Conservation (phyloP, 2,797 vertebrate species). For the Chanos chanos region DNA sequence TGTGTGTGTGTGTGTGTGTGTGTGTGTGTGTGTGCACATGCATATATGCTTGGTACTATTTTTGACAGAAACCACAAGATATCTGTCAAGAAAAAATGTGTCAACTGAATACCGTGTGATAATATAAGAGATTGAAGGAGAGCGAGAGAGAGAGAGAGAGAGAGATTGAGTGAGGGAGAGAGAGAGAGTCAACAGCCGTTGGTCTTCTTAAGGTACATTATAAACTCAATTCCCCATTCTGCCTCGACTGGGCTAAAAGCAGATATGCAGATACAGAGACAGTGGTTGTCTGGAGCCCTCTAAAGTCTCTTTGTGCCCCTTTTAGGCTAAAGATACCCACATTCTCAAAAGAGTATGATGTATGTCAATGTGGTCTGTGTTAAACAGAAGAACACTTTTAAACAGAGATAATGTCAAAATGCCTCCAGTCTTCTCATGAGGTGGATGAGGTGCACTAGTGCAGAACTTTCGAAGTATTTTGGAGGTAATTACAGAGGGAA, state of each 20-base stretch:
- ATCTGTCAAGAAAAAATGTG: neutral
- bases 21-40: neutral
- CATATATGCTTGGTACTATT: neutral
- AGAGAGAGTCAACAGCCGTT: neutral
- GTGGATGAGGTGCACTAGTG: too few relatives aligned
- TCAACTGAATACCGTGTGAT: neutral
- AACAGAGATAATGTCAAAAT: neutral
- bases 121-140: neutral
- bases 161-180: too few relatives aligned
- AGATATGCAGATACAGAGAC: conserved; percentile 28
- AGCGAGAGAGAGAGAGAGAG: too few relatives aligned
- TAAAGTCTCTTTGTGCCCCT: conserved; percentile 37
- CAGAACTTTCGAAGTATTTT: too few relatives aligned
- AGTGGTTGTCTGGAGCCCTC: conserved; percentile 40
- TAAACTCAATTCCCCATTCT: neutral
- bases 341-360: conserved; percentile 40
- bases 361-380: conserved; percentile 47
- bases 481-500: too few relatives aligned
- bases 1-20: neutral
- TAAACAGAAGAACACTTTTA: conserved; percentile 22
- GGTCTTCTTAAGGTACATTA: neutral
- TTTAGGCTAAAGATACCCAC: conserved; percentile 42
- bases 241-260: conserved; percentile 24
- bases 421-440: neutral
- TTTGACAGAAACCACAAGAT: conserved; percentile 21